Conservation (phyloP, 2,113 vertebrate species). For the Silurus asotus region DNA sequence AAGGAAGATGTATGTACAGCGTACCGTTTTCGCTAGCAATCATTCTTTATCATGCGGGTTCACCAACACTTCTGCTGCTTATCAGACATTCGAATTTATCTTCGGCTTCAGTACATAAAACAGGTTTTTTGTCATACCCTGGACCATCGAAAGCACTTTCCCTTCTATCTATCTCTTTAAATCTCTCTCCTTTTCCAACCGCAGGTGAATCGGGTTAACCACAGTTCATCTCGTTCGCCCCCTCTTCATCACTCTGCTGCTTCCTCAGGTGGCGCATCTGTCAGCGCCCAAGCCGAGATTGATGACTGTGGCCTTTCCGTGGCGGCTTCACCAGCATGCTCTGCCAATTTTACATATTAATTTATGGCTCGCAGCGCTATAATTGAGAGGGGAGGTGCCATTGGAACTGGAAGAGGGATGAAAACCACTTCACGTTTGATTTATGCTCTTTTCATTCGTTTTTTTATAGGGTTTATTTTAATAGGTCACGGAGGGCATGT, state of each 20-base stretch:
- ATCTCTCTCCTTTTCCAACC: background rate
- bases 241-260: slow-evolving; percentile 51
- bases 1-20: background rate
- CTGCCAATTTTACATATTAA: slow-evolving; percentile 59
- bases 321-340: slow-evolving; percentile 38
- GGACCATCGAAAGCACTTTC: slow-evolving; percentile 5
- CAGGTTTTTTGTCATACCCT: background rate
- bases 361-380: slow-evolving; percentile 56
- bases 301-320: slow-evolving; percentile 57
- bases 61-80: background rate
- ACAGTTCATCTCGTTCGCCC: slow-evolving; percentile 44
- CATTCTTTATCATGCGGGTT: background rate
- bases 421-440: slow-evolving; percentile 49
- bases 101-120: background rate
- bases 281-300: slow-evolving; percentile 53
- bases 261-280: slow-evolving; percentile 51
- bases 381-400: slow-evolving; percentile 52
- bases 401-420: slow-evolving; percentile 36
- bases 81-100: background rate
- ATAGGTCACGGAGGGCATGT: slow-evolving; percentile 40
- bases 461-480: slow-evolving; percentile 50
- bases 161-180: background rate
- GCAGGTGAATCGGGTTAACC: slow-evolving; percentile 47
- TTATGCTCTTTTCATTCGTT: slow-evolving; percentile 55
- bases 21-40: background rate